These are phyloP conservation scores for Scophthalmus maximus DNA, from an alignment of 2,113 vertebrate species.

Conservation along the genomic window DNA sequence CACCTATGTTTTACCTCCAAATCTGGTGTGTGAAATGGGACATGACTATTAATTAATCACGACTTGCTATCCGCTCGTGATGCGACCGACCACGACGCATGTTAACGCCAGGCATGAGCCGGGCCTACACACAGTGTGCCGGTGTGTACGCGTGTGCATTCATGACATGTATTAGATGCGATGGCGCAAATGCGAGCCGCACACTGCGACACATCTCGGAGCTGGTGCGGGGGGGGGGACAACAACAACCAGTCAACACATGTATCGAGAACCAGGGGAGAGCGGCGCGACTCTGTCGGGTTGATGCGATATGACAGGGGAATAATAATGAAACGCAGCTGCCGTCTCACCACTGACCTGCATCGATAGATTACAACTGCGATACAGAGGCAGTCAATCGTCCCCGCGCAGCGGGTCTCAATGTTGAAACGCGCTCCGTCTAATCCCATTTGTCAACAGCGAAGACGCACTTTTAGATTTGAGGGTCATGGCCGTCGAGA, in stretches of 20 bases:
- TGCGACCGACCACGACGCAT: neutral
- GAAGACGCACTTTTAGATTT: constrained; percentile 32
- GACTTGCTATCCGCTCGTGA: neutral
- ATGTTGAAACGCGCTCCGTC: constrained; percentile 35
- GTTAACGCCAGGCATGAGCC: neutral
- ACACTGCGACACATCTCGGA: constrained; percentile 37
- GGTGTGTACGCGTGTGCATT: neutral
- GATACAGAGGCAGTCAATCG: constrained; percentile 50
- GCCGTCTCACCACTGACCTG: constrained; percentile 62
- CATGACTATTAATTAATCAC: neutral
- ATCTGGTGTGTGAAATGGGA: constrained; percentile 11
- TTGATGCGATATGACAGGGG: constrained; percentile 54
- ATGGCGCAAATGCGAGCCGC: constrained; percentile 51
- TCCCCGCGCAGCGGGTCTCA: constrained; percentile 30
- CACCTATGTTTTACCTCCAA: neutral
- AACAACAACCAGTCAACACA: constrained; percentile 38
- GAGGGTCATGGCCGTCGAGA: constrained; percentile 37
- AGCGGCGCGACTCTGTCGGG: constrained; percentile 20
- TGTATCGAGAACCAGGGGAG: constrained; percentile 19
- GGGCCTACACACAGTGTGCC: neutral
- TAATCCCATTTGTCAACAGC: constrained; percentile 71
- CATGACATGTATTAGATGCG: constrained; percentile 43
- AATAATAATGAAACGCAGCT: constrained; percentile 66
- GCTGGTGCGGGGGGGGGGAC: constrained; percentile 60
- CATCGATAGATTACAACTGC: constrained; percentile 52